These are phyloP conservation scores for Syngnathus acus DNA, from an alignment of 2,797 vertebrate genomes.

Conservation along the genomic window DNA sequence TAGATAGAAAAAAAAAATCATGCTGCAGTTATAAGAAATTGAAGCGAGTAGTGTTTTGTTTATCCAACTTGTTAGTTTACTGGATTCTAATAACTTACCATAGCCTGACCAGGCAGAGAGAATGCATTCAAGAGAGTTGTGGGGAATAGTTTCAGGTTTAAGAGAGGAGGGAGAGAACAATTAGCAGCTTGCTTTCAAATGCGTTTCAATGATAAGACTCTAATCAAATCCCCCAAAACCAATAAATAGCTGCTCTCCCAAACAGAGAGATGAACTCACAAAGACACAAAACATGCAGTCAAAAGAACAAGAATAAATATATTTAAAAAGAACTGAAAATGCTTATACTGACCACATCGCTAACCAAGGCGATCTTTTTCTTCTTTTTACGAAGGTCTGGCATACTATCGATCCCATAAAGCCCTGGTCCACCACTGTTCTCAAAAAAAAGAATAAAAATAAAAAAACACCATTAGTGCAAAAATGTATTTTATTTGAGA, in stretches of 20 bases:
- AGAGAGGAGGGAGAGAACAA: constrained; percentile 66
- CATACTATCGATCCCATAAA: constrained; percentile 99
- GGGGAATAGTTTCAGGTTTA: constrained; percentile 71
- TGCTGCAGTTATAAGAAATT: constrained; percentile 23
- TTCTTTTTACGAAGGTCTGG: constrained; percentile 96
- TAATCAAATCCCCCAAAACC: constrained; percentile 22
- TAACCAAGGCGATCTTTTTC: constrained; percentile 84
- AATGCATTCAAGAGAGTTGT: constrained; percentile 87
- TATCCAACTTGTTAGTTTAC: constrained; percentile 56
- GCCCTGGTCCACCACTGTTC: constrained; percentile 79
- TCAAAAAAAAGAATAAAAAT: constrained; percentile 11
- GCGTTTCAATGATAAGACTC: constrained; percentile 38
- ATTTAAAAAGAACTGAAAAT: not conserved
- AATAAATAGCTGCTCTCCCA: constrained; percentile 15
- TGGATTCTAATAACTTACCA: constrained; percentile 85
- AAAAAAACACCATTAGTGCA: no score
- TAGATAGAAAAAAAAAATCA: constrained; percentile 15
- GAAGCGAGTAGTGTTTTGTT: constrained; percentile 18
- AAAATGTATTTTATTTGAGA: no score
- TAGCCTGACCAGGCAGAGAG: constrained; percentile 85
- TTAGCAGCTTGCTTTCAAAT: constrained; percentile 53
- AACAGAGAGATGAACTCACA: constrained; percentile 20
- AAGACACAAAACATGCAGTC: not conserved
- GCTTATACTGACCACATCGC: constrained; percentile 86
- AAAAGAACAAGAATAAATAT: not conserved